Evolutionary conservation across 2,113 vertebrate genomes (phyloP).

Genomic region (Puntigrus tetrazona): DNA sequence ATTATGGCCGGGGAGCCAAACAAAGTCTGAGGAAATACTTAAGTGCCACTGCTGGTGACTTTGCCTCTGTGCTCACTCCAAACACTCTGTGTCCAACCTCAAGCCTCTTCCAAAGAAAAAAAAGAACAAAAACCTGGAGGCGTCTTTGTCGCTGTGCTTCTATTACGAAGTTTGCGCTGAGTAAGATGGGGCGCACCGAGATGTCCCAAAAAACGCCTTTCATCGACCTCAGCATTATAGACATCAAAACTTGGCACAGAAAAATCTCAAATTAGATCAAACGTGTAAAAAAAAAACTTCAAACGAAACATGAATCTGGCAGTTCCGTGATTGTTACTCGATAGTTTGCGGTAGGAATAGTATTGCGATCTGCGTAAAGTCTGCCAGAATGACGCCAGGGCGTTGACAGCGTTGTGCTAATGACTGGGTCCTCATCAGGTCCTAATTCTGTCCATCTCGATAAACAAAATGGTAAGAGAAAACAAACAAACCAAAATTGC

Average conservation of each 20-base stretch:
- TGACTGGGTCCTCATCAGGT: slow-evolving; percentile 23
- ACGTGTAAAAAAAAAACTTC: neutral
- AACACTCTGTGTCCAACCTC: slow-evolving; percentile 38
- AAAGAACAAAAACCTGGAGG: neutral
- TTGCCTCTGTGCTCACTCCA: slow-evolving; percentile 48
- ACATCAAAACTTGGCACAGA: slow-evolving; percentile 30
- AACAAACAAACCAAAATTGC: slow-evolving; percentile 1
- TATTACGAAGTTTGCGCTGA: slow-evolving; percentile 44
- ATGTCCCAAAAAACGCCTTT: slow-evolving; percentile 43
- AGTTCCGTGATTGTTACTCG: slow-evolving; percentile 20
- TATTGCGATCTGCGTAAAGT: slow-evolving; percentile 29
- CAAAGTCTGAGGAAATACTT: slow-evolving; percentile 47
- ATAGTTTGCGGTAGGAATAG: slow-evolving; percentile 29
- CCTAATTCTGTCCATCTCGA: slow-evolving; percentile 17
- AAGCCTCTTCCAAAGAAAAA: slow-evolving; percentile 40
- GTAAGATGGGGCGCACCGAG: slow-evolving; percentile 49
- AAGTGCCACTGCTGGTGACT: slow-evolving; percentile 67
- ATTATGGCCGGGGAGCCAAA: neutral
- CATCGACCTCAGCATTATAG: neutral
- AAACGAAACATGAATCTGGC: slow-evolving; percentile 3
- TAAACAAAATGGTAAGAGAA: neutral
- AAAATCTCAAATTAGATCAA: neutral
- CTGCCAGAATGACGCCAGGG: slow-evolving; percentile 29
- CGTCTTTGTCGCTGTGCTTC: slow-evolving; percentile 70
- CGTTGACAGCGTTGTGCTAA: slow-evolving; percentile 47